A percentile compares a stretch with the other conserved stretches of the same genome.
These are phyloP conservation scores for Megaleporinus macrocephalus DNA, from an alignment of 2,113 vertebrate species.

Conservation along the genomic window DNA sequence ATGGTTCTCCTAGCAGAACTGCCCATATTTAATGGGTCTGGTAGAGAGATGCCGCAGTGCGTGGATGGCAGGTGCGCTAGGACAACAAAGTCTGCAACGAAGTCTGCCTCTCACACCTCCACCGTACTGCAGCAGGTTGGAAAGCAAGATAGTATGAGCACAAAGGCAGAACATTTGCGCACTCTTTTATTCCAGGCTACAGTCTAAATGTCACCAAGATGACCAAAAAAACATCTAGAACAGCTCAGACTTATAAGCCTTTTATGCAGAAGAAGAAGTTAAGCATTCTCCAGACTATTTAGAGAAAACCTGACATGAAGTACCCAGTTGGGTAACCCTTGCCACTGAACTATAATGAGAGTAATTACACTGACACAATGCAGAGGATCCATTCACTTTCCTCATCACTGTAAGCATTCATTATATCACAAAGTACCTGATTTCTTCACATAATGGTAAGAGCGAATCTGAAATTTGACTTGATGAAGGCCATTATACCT, in stretches of 20 bases:
- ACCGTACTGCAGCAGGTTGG: no score
- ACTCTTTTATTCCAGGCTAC: not conserved
- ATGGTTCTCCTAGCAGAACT: not conserved
- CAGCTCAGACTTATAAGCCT: not conserved
- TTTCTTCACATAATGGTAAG: not conserved
- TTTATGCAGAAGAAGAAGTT: not conserved
- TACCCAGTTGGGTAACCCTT: not conserved
- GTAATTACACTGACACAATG: not conserved
- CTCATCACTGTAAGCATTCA: not conserved
- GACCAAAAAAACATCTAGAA: not conserved
- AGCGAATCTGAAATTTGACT: not conserved
- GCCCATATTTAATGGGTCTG: constrained; percentile 2
- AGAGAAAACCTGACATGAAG: not conserved
- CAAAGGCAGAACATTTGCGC: not conserved
- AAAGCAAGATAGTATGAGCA: not conserved
- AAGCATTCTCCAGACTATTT: not conserved
- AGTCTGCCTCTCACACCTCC: not conserved
- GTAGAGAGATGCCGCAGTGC: not conserved
- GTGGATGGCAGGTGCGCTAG: constrained; percentile 3
- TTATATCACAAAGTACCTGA: constrained; percentile 6
- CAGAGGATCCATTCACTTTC: not conserved
- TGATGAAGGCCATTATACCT: not conserved
- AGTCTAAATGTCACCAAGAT: not conserved
- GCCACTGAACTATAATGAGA: not conserved
- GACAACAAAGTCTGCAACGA: not conserved